Percentiles rank a stretch among this genome's conserved stretches.
Conservation (phyloP, 2,113 vertebrate genomes). For the Casuarius casuarius region DNA sequence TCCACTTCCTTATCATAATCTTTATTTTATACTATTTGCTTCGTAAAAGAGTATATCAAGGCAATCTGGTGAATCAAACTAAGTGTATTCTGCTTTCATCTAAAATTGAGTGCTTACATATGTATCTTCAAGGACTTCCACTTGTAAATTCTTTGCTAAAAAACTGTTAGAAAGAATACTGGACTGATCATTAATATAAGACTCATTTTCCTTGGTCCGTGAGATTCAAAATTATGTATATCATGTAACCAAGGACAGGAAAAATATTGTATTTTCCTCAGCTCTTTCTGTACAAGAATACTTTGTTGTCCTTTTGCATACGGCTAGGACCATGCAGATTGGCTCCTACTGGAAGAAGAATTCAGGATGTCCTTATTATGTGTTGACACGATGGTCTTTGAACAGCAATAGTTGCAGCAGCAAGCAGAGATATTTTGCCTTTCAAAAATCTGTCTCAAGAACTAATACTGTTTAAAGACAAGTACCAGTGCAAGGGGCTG, state of each 20-base stretch:
- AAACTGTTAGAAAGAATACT: not conserved
- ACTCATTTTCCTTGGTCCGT: not conserved
- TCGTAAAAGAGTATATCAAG: not conserved
- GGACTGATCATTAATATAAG: not conserved
- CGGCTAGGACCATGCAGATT: not conserved
- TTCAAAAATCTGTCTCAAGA: not conserved
- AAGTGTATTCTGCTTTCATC: not conserved
- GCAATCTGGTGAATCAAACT: not conserved
- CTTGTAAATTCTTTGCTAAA: not conserved
- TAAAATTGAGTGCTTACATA: not conserved
- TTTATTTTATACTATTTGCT: not conserved
- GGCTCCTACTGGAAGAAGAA: not conserved
- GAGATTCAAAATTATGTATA: not conserved
- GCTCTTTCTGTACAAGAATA: not conserved
- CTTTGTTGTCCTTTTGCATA: not conserved
- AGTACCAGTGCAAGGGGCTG: not conserved
- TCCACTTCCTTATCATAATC: not conserved
- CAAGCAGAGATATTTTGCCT: not conserved
- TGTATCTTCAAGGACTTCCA: not conserved
- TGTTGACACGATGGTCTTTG: rapidly evolving
- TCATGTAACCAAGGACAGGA: not conserved
- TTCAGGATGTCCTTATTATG: not conserved
- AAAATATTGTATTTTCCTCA: not conserved
- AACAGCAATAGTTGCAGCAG: not conserved
- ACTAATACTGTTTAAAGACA: not conserved